phyloP scores from a whole-genome alignment of 1,140 invertebrate genomes.

The Pseudomyrmex flavicornis region DNA sequence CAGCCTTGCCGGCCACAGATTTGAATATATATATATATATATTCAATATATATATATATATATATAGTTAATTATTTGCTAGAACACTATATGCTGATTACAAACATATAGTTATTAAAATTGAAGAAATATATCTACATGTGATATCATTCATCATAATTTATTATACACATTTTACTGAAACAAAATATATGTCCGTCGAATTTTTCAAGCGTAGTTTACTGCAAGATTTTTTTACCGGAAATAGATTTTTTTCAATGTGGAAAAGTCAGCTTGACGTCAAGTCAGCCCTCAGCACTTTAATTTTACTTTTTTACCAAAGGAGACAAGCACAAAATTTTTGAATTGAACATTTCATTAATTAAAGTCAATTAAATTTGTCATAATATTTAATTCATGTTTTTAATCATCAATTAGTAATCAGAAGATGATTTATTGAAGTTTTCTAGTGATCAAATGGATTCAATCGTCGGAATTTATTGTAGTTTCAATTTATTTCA shows the following conservation, averaged over 20 bases:
- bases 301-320: too few species aligned
- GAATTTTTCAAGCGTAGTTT: too few species aligned
- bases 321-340: too few species aligned
- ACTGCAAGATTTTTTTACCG: too few species aligned
- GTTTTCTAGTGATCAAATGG: not conserved
- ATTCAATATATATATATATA: not conserved
- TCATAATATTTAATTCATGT: not conserved
- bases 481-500: not conserved
- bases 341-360: too few species aligned
- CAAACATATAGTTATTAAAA: constrained; percentile 1
- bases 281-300: too few species aligned
- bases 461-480: not conserved
- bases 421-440: too few species aligned
- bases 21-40: not conserved
- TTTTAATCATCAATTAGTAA: not conserved
- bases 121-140: constrained; percentile 35
- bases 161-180: not conserved
- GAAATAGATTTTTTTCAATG: too few species aligned
- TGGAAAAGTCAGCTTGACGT: too few species aligned
- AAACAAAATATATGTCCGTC: too few species aligned
- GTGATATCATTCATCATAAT: not conserved
- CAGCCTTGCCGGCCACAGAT: constrained; percentile 61
- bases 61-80: not conserved
- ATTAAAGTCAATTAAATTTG: not conserved
- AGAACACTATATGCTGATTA: constrained; percentile 5